A percentile compares a stretch with the other conserved stretches of the same genome.
These are phyloP conservation scores for Patella vulgata DNA, from an alignment of 1,140 invertebrate genomes.

Conservation along the genomic window DNA sequence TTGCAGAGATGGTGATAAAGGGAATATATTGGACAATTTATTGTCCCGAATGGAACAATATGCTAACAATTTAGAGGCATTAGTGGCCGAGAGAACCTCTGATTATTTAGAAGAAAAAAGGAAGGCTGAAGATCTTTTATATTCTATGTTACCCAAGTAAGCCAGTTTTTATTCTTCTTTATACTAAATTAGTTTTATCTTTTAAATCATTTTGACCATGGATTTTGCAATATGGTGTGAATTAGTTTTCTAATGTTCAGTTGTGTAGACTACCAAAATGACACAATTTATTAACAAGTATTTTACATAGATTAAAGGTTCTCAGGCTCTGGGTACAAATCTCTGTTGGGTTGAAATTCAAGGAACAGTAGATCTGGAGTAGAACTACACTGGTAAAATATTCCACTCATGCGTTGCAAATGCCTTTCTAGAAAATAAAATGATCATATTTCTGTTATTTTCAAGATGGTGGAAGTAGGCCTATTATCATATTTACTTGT, in stretches of 20 bases:
- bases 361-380: too few species aligned
- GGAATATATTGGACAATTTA: slow-evolving; percentile 93
- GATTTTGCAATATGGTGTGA: not conserved
- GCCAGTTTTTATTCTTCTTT: not conserved
- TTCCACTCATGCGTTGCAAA: too few species aligned
- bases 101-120: slow-evolving; percentile 96
- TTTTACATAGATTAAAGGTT: not conserved
- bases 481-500: too few species aligned
- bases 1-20: slow-evolving; percentile 73
- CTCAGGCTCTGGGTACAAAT: not conserved
- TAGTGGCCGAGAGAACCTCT: slow-evolving; percentile 95
- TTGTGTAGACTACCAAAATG: not conserved
- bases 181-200: too few species aligned
- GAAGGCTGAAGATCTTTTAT: slow-evolving; percentile 94
- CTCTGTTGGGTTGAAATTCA: too few species aligned
- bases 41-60: slow-evolving; percentile 97
- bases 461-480: too few species aligned
- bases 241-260: not conserved
- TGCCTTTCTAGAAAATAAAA: too few species aligned
- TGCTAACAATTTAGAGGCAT: slow-evolving; percentile 93
- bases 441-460: too few species aligned
- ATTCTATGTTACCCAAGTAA: slow-evolving; percentile 92
- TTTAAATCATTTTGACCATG: too few species aligned
- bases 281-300: not conserved
- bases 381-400: too few species aligned